Conservation (phyloP, 1,140 invertebrate genomes). For the Eufriesea mexicana region DNA sequence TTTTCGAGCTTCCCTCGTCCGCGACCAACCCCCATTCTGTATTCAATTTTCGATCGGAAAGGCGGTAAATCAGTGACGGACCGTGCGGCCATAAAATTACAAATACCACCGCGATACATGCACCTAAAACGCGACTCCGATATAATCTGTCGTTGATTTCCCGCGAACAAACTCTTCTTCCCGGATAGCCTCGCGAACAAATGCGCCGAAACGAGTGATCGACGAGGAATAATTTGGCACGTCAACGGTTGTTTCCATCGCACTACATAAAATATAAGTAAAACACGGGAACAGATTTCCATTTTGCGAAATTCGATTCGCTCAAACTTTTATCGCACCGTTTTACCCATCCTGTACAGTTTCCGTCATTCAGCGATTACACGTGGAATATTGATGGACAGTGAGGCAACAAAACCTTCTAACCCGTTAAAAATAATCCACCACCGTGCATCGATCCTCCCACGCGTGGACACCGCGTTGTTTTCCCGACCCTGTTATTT, state of each 20-base stretch:
- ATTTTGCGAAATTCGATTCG: background rate
- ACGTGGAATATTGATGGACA: slow-evolving; percentile 11
- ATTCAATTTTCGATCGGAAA: slow-evolving; percentile 33
- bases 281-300: background rate
- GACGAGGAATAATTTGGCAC: background rate
- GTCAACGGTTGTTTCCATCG: too few relatives aligned
- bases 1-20: background rate
- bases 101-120: background rate
- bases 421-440: slow-evolving; percentile 16
- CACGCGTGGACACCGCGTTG: background rate
- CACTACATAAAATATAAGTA: background rate
- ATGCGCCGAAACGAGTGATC: background rate
- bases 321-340: background rate
- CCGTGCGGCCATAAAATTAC: slow-evolving; percentile 27
- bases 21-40: background rate
- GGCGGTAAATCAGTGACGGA: slow-evolving; percentile 23
- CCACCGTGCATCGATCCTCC: background rate
- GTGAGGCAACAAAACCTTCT: background rate
- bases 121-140: slow-evolving; percentile 8
- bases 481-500: background rate
- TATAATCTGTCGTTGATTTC: background rate
- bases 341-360: background rate
- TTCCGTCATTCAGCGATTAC: slow-evolving; percentile 3
- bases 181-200: too few relatives aligned
- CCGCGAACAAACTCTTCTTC: background rate